phyloP scores from a whole-genome alignment of 1,140 invertebrate genomes.

The Berghia stephanieae region DNA sequence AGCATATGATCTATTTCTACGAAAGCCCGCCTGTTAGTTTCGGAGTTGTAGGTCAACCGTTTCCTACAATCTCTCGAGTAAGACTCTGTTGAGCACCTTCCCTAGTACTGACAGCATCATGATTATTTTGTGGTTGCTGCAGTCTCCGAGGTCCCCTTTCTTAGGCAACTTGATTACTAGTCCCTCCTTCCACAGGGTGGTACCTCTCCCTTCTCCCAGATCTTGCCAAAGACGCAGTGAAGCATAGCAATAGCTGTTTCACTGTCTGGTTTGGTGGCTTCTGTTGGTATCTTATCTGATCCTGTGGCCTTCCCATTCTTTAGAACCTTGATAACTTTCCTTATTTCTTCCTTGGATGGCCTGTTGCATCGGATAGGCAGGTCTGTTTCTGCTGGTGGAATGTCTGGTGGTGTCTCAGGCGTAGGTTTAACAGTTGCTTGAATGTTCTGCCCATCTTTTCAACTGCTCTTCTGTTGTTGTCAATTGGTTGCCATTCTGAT shows the following conservation, averaged over 20 bases:
- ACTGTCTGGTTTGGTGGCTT: too few relatives aligned
- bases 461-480: too few relatives aligned
- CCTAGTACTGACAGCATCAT: slow-evolving; percentile 41
- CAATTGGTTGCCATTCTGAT: too few relatives aligned
- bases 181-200: slow-evolving; percentile 40
- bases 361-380: slow-evolving; percentile 21
- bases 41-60: slow-evolving; percentile 27
- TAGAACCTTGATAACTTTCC: slow-evolving; percentile 18
- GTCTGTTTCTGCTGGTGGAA: slow-evolving; percentile 26
- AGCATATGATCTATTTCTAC: slow-evolving; percentile 31
- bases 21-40: slow-evolving; percentile 38
- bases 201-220: too few relatives aligned
- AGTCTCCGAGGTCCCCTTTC: too few relatives aligned
- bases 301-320: slow-evolving; percentile 9
- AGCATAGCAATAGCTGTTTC: too few relatives aligned
- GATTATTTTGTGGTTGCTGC: slow-evolving; percentile 45
- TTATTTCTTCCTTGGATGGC: slow-evolving; percentile 18
- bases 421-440: slow-evolving; percentile 36
- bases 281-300: too few relatives aligned
- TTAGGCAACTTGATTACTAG: slow-evolving; percentile 42
- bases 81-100: slow-evolving; percentile 37
- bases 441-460: too few relatives aligned
- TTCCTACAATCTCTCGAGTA: slow-evolving; percentile 38
- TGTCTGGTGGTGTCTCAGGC: slow-evolving; percentile 15
- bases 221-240: too few relatives aligned